phyloP scores from a whole-genome alignment of 1,140 invertebrate species.

The Gryon sp. region DNA sequence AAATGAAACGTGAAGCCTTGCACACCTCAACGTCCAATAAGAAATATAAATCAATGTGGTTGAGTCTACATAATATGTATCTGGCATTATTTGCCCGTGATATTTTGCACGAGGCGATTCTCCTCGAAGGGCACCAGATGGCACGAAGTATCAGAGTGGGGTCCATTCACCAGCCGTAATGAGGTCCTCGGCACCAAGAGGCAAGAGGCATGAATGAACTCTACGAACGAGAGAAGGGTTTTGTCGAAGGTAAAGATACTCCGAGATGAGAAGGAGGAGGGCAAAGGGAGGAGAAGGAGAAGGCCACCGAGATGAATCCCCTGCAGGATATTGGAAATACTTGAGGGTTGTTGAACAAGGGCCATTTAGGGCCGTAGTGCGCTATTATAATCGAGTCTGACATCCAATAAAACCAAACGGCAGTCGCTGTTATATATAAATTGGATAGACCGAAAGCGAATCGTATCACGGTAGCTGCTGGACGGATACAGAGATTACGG shows the following conservation, averaged over 20 bases:
- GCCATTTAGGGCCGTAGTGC: conserved; percentile 71
- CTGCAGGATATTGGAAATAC: conserved; percentile 79
- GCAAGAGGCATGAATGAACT: conserved; percentile 76
- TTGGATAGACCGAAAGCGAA: conserved; percentile 67
- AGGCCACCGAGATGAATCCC: conserved; percentile 67
- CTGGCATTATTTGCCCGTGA: conserved; percentile 28
- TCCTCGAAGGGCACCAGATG: conserved; percentile 41
- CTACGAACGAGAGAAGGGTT: conserved; percentile 25
- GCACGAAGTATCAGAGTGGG: conserved; percentile 39
- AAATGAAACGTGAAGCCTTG: not conserved
- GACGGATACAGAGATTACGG: conserved; percentile 63
- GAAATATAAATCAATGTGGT: not conserved
- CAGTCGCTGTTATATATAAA: conserved; percentile 60
- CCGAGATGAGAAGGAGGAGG: conserved; percentile 14
- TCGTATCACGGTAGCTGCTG: conserved; percentile 64
- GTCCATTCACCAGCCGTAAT: conserved; percentile 75
- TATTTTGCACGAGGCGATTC: conserved; percentile 37
- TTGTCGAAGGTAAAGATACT: conserved; percentile 30
- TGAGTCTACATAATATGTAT: conserved; percentile 5
- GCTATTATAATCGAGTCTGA: conserved; percentile 76
- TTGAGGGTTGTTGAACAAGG: conserved; percentile 76
- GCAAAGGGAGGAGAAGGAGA: conserved; percentile 20
- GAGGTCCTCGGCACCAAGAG: conserved; percentile 76
- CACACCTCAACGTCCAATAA: not conserved
- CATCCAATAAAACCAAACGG: conserved; percentile 66